These are phyloP conservation scores for Cololabis saira DNA, from an alignment of 2,113 vertebrate genomes.

Conservation along the genomic window DNA sequence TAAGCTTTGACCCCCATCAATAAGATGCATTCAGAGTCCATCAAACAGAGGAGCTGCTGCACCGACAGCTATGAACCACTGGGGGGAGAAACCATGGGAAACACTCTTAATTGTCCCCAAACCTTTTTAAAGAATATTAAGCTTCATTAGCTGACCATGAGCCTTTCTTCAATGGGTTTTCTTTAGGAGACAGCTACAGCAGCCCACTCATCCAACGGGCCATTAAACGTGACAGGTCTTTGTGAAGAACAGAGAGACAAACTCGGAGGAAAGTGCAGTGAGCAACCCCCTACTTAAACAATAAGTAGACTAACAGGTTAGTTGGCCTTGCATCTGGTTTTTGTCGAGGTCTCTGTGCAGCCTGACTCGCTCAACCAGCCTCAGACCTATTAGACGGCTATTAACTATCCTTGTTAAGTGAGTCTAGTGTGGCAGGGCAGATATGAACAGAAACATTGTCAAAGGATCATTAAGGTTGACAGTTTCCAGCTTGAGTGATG, in stretches of 20 bases:
- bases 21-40: conserved; percentile 84
- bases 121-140: conserved; percentile 86
- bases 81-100: conserved; percentile 79
- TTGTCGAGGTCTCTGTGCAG: conserved; percentile 44
- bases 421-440: conserved; percentile 33
- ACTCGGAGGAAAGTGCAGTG: conserved; percentile 61
- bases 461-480: conserved; percentile 39
- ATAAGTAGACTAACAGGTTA: conserved; percentile 61
- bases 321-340: conserved; percentile 62
- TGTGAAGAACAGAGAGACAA: conserved; percentile 71
- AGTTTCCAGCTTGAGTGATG: conserved; percentile 44
- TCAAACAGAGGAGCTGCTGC: conserved; percentile 79
- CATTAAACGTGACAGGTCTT: conserved; percentile 85
- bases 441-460: conserved; percentile 39
- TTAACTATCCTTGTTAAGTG: conserved; percentile 47
- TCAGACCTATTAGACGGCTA: conserved; percentile 43
- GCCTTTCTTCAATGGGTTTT: conserved; percentile 77
- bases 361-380: conserved; percentile 35
- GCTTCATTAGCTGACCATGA: conserved; percentile 82
- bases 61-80: conserved; percentile 71
- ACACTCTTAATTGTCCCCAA: conserved; percentile 83
- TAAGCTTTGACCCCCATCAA: conserved; percentile 86
- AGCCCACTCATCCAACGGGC: conserved; percentile 81
- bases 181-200: conserved; percentile 75
- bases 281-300: conserved; percentile 34